Evolutionary conservation across 2,113 vertebrate species (phyloP).

Genomic region (Labeo rohita): DNA sequence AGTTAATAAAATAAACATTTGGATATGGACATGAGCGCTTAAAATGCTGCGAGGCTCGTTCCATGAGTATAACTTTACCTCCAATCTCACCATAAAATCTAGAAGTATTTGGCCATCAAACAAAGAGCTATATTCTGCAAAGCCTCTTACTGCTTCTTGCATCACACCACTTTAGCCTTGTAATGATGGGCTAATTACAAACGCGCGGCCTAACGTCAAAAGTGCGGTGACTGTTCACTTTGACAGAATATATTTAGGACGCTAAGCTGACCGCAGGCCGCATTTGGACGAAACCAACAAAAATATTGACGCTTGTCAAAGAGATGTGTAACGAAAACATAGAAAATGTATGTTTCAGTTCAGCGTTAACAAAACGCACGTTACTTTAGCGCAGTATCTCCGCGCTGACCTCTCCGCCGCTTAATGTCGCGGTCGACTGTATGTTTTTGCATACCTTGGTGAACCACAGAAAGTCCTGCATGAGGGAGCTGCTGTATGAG

Average conservation of each 20-base stretch:
- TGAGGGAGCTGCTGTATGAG: constrained; percentile 89
- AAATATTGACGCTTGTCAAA: constrained; percentile 42
- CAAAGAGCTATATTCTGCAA: constrained; percentile 31
- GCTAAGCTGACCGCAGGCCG: constrained; percentile 36
- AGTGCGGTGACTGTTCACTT: constrained; percentile 39
- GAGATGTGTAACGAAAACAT: constrained; percentile 40
- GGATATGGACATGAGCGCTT: constrained; percentile 2
- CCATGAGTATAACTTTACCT: constrained; percentile 19
- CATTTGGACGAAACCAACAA: constrained; percentile 42
- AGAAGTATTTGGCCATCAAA: constrained; percentile 17
- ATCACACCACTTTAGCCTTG: constrained; percentile 35
- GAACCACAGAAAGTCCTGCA: constrained; percentile 98
- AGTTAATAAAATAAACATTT: constrained; percentile 22
- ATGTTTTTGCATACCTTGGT: constrained; percentile 83
- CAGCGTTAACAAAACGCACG: constrained; percentile 30
- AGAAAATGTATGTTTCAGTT: constrained; percentile 37
- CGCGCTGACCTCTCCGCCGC: constrained; percentile 41
- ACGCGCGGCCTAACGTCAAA: constrained; percentile 5
- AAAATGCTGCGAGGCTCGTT: constrained; percentile 7
- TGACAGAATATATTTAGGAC: constrained; percentile 46
- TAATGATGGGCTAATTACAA: constrained; percentile 43
- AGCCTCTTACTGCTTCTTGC: constrained; percentile 18
- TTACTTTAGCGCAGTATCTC: constrained; percentile 46
- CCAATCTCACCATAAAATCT: constrained; percentile 31
- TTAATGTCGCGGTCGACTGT: constrained; percentile 44